Evolutionary conservation across 2,888 invertebrate genomes (phyloP), one percentile per base, ranked within the genome.

Genomic region (Macropis europaea): DNA sequence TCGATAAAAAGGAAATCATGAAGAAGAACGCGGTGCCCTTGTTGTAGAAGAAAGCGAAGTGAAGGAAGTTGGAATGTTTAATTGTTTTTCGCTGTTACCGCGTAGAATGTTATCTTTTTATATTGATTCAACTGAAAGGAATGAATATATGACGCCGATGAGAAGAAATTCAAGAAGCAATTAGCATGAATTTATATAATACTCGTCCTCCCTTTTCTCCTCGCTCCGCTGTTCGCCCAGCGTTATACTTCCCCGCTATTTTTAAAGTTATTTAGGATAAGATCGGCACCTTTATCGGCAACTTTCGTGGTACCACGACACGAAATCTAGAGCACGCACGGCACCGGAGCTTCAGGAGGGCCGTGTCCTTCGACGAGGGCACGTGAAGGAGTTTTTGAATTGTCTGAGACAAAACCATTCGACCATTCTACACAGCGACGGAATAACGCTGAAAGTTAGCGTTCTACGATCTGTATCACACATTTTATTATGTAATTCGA

Each of bases 241-340:
- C 17, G 15, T 17, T 26, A 59, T 42, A 48, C 11, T 32, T 57
- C 11, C 19, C 17, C 13, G 60, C 15, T 70, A 67, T 69, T 72
- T 72, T 59, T 59, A 62, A 19, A 24, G 7, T 22, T 43, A 34
- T 26, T 54, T 43, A 1, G 52, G 71, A 71, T 71, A 72, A 72
- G 42, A 72, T 64, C 61, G 50, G 47, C 22, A 19, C 13, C 24
- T 47, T 70, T 63, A 70, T 70, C 59, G 34, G 30, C 48, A 63
- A 59, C 26, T 70, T 63, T 36, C 36, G 30, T 5, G 34, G 52
- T 61, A 32, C 40, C 60, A 40, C 32, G 43, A 13, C 73, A 71
- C 64, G 73, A 70, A 42, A 67, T 36, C 32, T 3, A 6, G 3
- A 28, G 9, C 73, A 73, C 64, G 71, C 60, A 73, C 60, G 59